Evolutionary conservation across 2,113 vertebrate genomes (phyloP), one percentile per base, ranked within the genome.

Genomic region (Lepidothrix coronata): DNA sequence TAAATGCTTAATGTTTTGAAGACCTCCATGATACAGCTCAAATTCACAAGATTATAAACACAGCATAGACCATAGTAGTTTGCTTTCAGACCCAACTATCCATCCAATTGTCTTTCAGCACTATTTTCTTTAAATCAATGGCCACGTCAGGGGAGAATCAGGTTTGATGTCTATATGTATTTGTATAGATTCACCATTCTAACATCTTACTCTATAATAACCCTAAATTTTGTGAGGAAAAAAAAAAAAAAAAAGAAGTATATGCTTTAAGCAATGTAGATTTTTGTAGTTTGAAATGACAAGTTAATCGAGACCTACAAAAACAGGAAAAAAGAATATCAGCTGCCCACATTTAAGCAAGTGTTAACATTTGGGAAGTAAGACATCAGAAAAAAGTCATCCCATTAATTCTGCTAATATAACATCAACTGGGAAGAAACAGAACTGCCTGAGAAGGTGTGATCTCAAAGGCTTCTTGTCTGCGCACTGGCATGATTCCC

Each of bases 361-460:
- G 43, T 6, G 14, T 93, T 94, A 93, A 79, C 14, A 79, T 58
- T 51, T 94, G 54, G 39, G 21, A 94, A 88, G 39, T 49, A 91
- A 86, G 19, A 14, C 9, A 91, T 55, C 25, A 37, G 48, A 43
- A 70, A 70, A 85, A 77, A 37, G 11, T 51, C 3, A 14, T 73
- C 9, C 44, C 27, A 61, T 88, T 79, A 91, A 51, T 81, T 92
- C 39, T 83, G 52, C 31, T 73, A 81, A 63, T 77, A 22, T 39
- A 59, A 84, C 33, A 72, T 65, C 72, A 84, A 52, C 33, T 27
- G 35, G 49, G 52, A 44, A 91, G 68, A 88, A 93, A 74, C 21
- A 75, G 51, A 92, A 78, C 61, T 75, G 39, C 61, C 54, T 59
- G 59, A 84, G 73, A 91, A 83, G 33, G 76, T 58, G 55, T 4